A percentile compares a stretch with the other conserved stretches of the same genome.
These are phyloP conservation scores for Morelia viridis DNA, from an alignment of 2,797 vertebrate genomes.

Conservation along the genomic window DNA sequence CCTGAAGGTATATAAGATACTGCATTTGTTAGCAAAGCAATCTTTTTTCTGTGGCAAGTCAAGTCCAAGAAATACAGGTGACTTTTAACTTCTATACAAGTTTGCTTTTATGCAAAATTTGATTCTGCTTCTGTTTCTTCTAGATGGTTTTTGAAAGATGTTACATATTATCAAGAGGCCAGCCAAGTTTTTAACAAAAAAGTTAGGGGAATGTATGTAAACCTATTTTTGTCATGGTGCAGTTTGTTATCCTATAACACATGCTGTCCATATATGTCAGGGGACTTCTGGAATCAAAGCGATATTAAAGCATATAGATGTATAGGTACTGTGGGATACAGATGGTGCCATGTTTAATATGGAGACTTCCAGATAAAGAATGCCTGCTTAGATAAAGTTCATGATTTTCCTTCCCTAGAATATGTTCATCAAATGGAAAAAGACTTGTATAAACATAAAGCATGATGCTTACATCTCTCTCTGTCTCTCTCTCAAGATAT, in stretches of 20 bases:
- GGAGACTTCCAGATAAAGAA: not conserved
- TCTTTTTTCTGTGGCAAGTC: not conserved
- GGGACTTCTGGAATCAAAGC: not conserved
- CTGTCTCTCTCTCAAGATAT: not conserved
- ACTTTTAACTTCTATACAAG: constrained; percentile 11
- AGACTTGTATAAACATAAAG: not conserved
- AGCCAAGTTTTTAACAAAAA: not conserved
- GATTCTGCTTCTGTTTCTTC: constrained; percentile 12
- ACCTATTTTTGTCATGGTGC: not conserved
- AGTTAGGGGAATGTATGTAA: not conserved
- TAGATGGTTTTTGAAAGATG: constrained; percentile 1
- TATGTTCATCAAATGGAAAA: not conserved
- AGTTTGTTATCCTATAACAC: not conserved
- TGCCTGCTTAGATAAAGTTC: not conserved
- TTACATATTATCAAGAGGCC: not conserved
- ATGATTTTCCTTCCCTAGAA: not conserved
- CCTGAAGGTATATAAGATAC: not conserved
- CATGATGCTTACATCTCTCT: not conserved
- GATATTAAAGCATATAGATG: not conserved
- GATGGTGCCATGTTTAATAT: not conserved
- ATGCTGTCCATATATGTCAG: not conserved
- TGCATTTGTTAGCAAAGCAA: not conserved
- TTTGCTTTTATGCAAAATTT: not conserved
- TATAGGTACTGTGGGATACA: not conserved
- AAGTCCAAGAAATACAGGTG: not conserved